Base-by-base conservation (phyloP, 2,797 vertebrate genomes). In the Gorsachius magnificus region DNA sequence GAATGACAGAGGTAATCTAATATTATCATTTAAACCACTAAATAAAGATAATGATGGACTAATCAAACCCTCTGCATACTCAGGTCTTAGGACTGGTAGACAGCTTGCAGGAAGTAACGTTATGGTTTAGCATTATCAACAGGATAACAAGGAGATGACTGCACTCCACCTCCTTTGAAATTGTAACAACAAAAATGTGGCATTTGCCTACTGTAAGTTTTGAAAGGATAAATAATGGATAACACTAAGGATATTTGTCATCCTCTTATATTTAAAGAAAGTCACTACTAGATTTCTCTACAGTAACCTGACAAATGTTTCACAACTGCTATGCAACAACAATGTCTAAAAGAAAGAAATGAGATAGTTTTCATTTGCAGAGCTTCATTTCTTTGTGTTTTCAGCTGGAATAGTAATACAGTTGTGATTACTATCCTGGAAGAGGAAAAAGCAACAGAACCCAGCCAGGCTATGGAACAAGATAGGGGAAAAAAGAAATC, bases 21-120 rank as follows among this genome's bases (percentile, higher is more conserved):
- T 85, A 70, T 84, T 94, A 92, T 93, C 41, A 91, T 93, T 97
- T 96, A 97, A 96, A 90, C 36, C 29, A 95, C 45, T 64, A 93
- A 94, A 81, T 69, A 87, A 92, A 53, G 51, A 70, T 77, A 96
- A 95, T 92, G 77, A 90, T 69, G 56, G 70, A 87, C 48, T 82
- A 93, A 95, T 89, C 68, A 93, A 91, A 86, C 5, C 11, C 33
- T 43, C 29, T 68, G 28, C 24, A 60, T 78, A 41, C 41, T 81
- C 60, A 33, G 33, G 46, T 70, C 25, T 58, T 70, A n/a, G 24
- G 33, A 70, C 36, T 56, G 56, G 64, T 48, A 93, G 57, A 64
- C 9, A 60, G 64, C 56, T 74, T 90, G 35, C 50, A 88, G 66
- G 51, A 69, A 63, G 74, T 48, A 60, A 77, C 16, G 14, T 16